Base-by-base conservation (phyloP, 2,888 invertebrate species). In the Thelaira solivaga region DNA sequence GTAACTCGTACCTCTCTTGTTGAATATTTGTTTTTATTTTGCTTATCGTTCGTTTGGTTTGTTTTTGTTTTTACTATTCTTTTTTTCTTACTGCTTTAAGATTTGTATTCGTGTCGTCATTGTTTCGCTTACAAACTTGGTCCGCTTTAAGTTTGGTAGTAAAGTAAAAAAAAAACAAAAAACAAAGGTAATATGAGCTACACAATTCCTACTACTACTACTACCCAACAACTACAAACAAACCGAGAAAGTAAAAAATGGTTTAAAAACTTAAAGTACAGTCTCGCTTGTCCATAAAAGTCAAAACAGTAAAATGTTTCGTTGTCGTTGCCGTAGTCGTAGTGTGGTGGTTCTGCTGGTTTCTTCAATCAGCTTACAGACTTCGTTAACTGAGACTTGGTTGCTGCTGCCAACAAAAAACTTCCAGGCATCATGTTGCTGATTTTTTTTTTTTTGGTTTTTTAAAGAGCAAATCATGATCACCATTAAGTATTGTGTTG, bases 61-160 rank as follows among this genome's bases (percentile, higher is more conserved):
- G 34, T 36, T 24, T 4, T 59, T 43, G 6, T 55, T 24, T 53
- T 51, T 72, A 5, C 39, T 26, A 4, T 57, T 41, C 16, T 45
- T 29, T 34, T 31, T 29, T 1, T 7, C 53, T 22, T 26, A 31
- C n/a, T 61, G 8, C 22, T 72, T 64, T 64, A 57, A 16, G 13
- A 11, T 41, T 65, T 18, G 18, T 55, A 57, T 76, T 81, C 57
- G 81, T 82, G 82, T 82, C 82, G 82, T 82, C 82, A 82, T 81
- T 81, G 82, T 82, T 82, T 82, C 82, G 64, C 59, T 81, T 80
- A 75, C 80, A 71, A 76, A 69, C 62, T 72, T 80, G 81, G 81
- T 65, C 74, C 78, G 78, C 69, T 80, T 74, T 68, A 73, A 81
- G 59, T 71, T 49, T 45, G 69, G 47, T 69, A 51, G 41, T 34